A percentile compares a stretch with the other conserved stretches of the same genome.
Conservation (phyloP, 2,888 invertebrate species). For the Escarpia spicata region DNA sequence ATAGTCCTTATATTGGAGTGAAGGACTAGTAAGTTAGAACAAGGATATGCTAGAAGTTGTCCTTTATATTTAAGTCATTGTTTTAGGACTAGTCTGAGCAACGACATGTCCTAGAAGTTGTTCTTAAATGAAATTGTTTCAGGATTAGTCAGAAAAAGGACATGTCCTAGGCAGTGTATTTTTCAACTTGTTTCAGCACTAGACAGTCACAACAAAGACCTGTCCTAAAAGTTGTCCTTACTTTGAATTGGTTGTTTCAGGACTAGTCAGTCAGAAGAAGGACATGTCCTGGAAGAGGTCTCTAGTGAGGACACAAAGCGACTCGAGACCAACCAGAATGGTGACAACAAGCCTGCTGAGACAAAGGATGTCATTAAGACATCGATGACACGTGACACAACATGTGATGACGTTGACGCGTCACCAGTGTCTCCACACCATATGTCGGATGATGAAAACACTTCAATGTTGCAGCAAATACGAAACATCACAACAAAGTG, state of each 20-base stretch:
- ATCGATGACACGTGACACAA: background rate
- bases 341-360: background rate
- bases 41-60: background rate
- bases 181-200: too few relatives aligned
- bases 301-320: background rate
- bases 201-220: background rate
- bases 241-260: background rate
- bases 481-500: constrained; percentile 31
- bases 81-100: background rate
- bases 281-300: background rate
- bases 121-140: background rate
- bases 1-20: background rate
- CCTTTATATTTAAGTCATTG: too few relatives aligned
- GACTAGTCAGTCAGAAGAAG: background rate
- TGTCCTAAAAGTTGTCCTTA: background rate
- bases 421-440: constrained; percentile 13
- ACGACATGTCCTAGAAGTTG: background rate
- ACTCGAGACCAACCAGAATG: background rate
- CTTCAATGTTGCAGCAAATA: constrained; percentile 30
- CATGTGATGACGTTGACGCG: background rate
- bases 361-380: background rate
- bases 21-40: background rate
- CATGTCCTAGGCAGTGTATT: background rate
- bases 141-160: background rate
- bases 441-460: constrained; percentile 32